A percentile compares a stretch with the other conserved stretches of the same genome.
phyloP scores from a whole-genome alignment of 2,113 vertebrate genomes.

The Vanacampus margaritifer region DNA sequence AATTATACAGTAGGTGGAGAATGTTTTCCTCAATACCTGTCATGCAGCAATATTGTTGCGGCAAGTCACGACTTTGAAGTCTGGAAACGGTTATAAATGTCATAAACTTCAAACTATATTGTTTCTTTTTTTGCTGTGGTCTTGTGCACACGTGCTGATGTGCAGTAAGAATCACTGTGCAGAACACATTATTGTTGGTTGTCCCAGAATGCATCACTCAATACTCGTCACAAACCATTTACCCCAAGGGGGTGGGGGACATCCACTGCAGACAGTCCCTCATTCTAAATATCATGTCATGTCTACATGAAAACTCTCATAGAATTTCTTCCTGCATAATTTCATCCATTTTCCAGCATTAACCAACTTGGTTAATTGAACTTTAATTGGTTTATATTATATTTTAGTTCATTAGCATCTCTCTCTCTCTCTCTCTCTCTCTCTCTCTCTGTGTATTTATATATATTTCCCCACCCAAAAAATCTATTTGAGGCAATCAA shows the following conservation, averaged over 20 bases:
- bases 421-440: too few relatives aligned
- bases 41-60: conserved; percentile 20
- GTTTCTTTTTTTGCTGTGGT: conserved; percentile 6
- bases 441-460: too few relatives aligned
- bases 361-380: conserved; percentile 58
- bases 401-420: too few relatives aligned
- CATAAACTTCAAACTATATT: conserved; percentile 13
- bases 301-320: conserved; percentile 19
- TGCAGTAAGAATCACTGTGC: conserved; percentile 51
- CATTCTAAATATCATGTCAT: conserved; percentile 29
- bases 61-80: conserved; percentile 8
- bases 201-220: conserved; percentile 63
- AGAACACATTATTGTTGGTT: conserved; percentile 58
- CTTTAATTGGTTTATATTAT: conserved; percentile 29
- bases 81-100: neutral
- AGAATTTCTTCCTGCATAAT: conserved; percentile 27
- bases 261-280: conserved; percentile 39
- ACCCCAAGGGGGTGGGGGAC: conserved; percentile 52
- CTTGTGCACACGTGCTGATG: conserved; percentile 22
- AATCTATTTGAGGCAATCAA: too few relatives aligned
- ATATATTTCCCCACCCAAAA: too few relatives aligned
- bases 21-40: conserved; percentile 49
- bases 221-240: conserved; percentile 68
- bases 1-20: neutral
- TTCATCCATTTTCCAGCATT: conserved; percentile 39